Evolutionary conservation across 2,113 vertebrate genomes (phyloP), one percentile per base, ranked within the genome.

Genomic region (Trochalopteron elliotii): DNA sequence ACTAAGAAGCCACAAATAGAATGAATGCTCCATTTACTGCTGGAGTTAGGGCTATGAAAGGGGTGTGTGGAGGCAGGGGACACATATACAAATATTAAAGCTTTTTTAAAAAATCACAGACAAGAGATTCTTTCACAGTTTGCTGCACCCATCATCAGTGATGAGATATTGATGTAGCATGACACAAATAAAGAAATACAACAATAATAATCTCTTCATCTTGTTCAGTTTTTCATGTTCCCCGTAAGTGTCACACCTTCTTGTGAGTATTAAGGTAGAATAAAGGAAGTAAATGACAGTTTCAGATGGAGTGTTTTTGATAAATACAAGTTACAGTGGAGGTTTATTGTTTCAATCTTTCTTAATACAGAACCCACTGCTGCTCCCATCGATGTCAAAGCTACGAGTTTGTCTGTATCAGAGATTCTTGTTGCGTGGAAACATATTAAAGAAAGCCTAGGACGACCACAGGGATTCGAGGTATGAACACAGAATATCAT

Each of bases 401-500:
- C 98, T 31, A 98, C 98, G 10, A 98, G 98, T 90, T 81, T 99
- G 93, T 99, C 99, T 87, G 98, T 99, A 69, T 99, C 99, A 20
- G 99, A 99, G 98, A 98, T 99, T 79, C 98, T 98, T 90, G 98
- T 99, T 92, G 98, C 96, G 3, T 99, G 99, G 99, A 99, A 98
- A 96, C 97, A 98, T 25, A 98, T 98, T 59, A 98, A 97, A 94
- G 99, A 99, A 63, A 99, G 98, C 39, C 98, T 99, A 42, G 99
- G 99, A 98, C 98, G 98, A 97, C 99, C 99, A 10, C 98, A 98
- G 97, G 99, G 98, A 98, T 99, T 99, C 96, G 99, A 99, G 99
- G 99, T 99, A 98, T 94, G 97, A 91, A 89, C 68, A 78, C 28
- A 76, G 80, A 97, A 92, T 94, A 95, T 44, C 22, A 55, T 84